Conservation (phyloP, 2,113 vertebrate species). For the Chlorodrepanis virens region DNA sequence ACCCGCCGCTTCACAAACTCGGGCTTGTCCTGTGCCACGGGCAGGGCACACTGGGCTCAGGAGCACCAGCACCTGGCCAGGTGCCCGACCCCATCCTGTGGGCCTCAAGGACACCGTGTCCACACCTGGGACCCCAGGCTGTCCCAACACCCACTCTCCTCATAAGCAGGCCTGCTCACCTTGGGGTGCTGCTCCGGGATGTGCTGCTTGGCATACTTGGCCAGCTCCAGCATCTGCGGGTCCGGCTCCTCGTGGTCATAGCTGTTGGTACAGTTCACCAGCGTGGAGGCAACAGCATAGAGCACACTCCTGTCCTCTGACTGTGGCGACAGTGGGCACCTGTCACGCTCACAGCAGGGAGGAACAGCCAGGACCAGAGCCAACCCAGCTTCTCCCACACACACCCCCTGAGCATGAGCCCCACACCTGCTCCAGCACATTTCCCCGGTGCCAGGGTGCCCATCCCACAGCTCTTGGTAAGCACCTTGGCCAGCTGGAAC, state of each 20-base stretch:
- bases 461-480: fast-evolving
- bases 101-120: background rate
- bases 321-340: constrained; percentile 42
- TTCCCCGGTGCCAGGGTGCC: background rate
- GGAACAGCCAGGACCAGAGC: background rate
- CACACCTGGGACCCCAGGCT: background rate
- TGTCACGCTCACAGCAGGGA: fast-evolving
- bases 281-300: constrained; percentile 88
- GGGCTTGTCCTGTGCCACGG: constrained; percentile 80
- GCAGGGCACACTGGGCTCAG: fast-evolving
- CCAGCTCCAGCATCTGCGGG: constrained; percentile 95
- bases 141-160: fast-evolving
- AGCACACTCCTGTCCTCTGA: constrained; percentile 92
- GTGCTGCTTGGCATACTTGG: constrained; percentile 97
- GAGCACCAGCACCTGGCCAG: background rate
- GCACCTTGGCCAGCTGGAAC: constrained; percentile 90
- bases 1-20: constrained; percentile 84
- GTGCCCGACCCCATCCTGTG: fast-evolving
- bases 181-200: constrained; percentile 95
- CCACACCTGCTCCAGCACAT: fast-evolving
- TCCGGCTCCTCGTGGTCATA: constrained; percentile 92
- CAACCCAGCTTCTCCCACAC: background rate
- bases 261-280: constrained; percentile 98
- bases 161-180: constrained; percentile 61
- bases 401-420: fast-evolving